These are phyloP conservation scores for Lordiphosa stackelbergi DNA, from an alignment of 1,140 invertebrate genomes.

Conservation along the genomic window DNA sequence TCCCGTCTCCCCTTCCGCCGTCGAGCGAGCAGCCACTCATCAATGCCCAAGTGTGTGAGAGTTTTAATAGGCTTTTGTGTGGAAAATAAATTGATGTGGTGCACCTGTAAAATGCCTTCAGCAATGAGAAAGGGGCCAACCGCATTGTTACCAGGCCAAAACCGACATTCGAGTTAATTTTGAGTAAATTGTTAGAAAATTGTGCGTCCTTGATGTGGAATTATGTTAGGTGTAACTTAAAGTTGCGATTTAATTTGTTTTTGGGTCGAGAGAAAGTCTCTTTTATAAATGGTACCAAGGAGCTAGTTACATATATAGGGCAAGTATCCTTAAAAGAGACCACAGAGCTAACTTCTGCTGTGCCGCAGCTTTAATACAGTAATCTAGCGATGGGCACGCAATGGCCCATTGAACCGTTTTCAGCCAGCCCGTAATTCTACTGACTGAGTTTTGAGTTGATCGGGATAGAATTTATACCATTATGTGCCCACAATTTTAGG, in stretches of 20 bases:
- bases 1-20: slow-evolving; percentile 7
- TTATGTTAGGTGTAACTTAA: slow-evolving; percentile 29
- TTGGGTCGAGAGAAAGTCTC: too few species aligned
- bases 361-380: too few species aligned
- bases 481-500: too few species aligned
- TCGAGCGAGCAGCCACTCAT: slow-evolving; percentile 27
- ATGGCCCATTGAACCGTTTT: too few species aligned
- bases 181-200: slow-evolving; percentile 67
- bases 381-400: too few species aligned
- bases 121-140: slow-evolving; percentile 51
- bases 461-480: too few species aligned
- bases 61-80: slow-evolving; percentile 74
- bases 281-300: neutral
- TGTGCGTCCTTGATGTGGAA: slow-evolving; percentile 38
- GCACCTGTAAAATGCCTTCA: slow-evolving; percentile 62
- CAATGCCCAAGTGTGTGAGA: slow-evolving; percentile 55
- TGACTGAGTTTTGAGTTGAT: too few species aligned
- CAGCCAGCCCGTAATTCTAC: too few species aligned
- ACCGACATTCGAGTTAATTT: slow-evolving; percentile 60
- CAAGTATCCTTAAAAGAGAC: too few species aligned
- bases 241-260: slow-evolving; percentile 1
- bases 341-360: too few species aligned
- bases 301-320: too few species aligned
- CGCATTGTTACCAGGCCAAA: slow-evolving; percentile 49
- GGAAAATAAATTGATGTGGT: slow-evolving; percentile 73